Conservation (phyloP, 2,113 vertebrate genomes). For the Picathartes gymnocephalus region DNA sequence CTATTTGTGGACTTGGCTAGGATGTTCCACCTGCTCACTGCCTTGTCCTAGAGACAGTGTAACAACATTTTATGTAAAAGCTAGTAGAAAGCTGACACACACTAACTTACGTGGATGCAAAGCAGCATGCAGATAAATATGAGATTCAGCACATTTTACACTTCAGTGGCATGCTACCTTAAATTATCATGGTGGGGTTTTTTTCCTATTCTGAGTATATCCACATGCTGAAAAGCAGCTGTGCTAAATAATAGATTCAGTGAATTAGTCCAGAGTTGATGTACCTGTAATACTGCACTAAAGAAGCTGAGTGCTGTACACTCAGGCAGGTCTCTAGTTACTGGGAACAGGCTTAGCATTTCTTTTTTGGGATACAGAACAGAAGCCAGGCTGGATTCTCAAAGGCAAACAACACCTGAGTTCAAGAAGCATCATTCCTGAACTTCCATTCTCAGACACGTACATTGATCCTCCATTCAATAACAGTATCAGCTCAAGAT, state of each 20-base stretch:
- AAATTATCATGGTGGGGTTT: fast-evolving
- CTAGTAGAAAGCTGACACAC: not conserved
- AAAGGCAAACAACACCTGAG: not conserved
- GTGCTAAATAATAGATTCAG: not conserved
- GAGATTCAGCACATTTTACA: not conserved
- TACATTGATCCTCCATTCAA: not conserved
- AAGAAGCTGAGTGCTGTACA: not conserved
- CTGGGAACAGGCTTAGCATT: not conserved
- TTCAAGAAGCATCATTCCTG: not conserved
- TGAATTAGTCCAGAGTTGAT: not conserved
- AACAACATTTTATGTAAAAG: not conserved
- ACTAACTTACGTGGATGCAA: not conserved
- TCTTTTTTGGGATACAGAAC: not conserved
- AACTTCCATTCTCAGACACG: not conserved
- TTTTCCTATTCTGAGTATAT: not conserved
- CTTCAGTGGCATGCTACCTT: not conserved
- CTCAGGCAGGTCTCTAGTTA: not conserved
- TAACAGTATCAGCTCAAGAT: not conserved
- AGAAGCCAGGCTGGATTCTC: not conserved
- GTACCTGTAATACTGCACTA: not conserved
- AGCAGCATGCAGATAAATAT: not conserved
- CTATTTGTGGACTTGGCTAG: not conserved
- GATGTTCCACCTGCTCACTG: not conserved
- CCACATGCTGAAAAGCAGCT: not conserved
- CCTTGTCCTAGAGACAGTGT: not conserved